Percentiles rank a stretch among this genome's conserved stretches.
Conservation (phyloP, 2,113 vertebrate genomes). For the Toxotes chatareus region DNA sequence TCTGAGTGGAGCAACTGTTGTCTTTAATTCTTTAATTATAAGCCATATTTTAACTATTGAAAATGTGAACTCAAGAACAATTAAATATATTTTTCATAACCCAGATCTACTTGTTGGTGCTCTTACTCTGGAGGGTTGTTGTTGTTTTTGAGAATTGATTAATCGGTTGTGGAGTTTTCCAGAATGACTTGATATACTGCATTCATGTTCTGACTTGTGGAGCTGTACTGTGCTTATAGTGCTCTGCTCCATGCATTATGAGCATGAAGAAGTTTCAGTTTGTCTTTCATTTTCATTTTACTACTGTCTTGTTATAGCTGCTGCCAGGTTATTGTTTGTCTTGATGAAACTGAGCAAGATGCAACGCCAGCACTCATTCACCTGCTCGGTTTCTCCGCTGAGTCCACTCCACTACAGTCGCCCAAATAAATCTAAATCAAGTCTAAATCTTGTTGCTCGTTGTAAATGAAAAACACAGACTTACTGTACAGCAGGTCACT, state of each 20-base stretch:
- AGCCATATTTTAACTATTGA: neutral
- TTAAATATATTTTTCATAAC: neutral
- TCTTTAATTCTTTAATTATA: neutral
- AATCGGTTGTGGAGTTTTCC: neutral
- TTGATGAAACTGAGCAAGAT: neutral
- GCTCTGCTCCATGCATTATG: no score
- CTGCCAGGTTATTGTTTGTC: neutral
- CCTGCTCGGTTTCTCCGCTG: neutral
- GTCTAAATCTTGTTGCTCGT: neutral
- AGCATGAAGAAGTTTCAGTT: neutral
- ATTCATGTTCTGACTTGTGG: neutral
- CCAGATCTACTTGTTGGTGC: neutral
- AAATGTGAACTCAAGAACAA: neutral
- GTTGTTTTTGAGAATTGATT: neutral
- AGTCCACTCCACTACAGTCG: neutral
- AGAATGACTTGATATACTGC: neutral
- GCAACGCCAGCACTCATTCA: neutral
- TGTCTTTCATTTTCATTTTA: neutral
- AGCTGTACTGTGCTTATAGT: accelerated
- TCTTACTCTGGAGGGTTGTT: neutral
- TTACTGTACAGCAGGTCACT: neutral
- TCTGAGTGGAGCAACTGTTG: neutral
- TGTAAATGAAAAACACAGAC: neutral
- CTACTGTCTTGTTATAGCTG: neutral
- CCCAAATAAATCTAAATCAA: neutral